These are phyloP conservation scores for Hephaestus fuliginosus DNA, from an alignment of 2,797 vertebrate genomes.

Conservation along the genomic window DNA sequence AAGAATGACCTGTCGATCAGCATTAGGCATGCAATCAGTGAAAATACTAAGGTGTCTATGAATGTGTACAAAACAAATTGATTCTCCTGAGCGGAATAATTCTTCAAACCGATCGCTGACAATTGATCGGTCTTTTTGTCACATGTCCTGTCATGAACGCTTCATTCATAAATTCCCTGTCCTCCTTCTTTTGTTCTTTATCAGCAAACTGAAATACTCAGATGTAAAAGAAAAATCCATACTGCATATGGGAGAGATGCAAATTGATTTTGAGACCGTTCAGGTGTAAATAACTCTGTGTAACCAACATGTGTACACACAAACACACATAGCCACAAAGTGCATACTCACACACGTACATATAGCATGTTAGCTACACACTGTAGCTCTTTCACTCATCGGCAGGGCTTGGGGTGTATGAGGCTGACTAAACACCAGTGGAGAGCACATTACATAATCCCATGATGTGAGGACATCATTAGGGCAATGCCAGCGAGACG, in stretches of 20 bases:
- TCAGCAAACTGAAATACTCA: constrained; percentile 9
- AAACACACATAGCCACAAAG: not conserved
- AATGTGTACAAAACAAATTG: not conserved
- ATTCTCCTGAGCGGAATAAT: not conserved
- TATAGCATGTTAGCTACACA: constrained; percentile 9
- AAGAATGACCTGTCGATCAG: not conserved
- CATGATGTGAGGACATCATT: constrained; percentile 73
- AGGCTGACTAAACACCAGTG: constrained; percentile 68
- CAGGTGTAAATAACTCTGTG: not conserved
- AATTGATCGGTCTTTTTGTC: not conserved
- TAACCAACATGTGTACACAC: not conserved
- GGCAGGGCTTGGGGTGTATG: constrained; percentile 26
- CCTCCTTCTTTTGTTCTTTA: not conserved
- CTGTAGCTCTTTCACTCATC: constrained; percentile 11
- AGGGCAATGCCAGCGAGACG: constrained; percentile 60
- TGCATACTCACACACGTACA: constrained; percentile 7
- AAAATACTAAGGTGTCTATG: not conserved
- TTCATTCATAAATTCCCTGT: not conserved
- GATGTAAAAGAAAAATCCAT: constrained; percentile 24
- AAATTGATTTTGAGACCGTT: constrained; percentile 35
- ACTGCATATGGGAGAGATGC: constrained; percentile 11
- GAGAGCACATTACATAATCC: constrained; percentile 73
- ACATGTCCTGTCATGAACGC: too few relatives aligned
- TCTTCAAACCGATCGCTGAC: not conserved
- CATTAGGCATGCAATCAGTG: not conserved